Conservation (phyloP, 2,113 vertebrate species). For the Dasypus novemcinctus region DNA sequence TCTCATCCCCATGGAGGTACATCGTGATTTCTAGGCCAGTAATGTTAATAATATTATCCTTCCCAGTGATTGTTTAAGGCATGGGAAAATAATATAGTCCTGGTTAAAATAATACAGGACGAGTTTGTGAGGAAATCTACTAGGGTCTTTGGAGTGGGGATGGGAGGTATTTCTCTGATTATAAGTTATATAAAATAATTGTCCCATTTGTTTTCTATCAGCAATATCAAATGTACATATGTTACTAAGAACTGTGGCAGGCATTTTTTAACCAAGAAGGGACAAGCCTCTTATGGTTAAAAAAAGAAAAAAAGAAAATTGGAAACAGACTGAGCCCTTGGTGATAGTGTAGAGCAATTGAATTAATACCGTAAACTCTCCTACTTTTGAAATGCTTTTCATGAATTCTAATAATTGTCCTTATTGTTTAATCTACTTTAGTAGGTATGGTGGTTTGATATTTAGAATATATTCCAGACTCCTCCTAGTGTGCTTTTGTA, state of each 20-base stretch:
- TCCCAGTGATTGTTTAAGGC: neutral
- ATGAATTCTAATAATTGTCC: neutral
- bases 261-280: neutral
- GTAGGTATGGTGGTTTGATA: neutral
- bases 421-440: neutral
- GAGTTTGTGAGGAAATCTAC: neutral
- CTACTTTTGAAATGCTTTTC: neutral
- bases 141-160: neutral
- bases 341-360: neutral
- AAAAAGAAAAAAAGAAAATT: neutral
- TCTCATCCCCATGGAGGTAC: neutral
- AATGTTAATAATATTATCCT: neutral
- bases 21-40: neutral
- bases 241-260: neutral
- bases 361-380: neutral
- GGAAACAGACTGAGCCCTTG: neutral
- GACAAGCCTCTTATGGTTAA: neutral
- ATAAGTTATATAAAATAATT: neutral
- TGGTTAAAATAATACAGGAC: no score
- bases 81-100: neutral
- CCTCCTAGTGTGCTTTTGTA: rapidly evolving
- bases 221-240: neutral
- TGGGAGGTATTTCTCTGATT: neutral
- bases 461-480: neutral
- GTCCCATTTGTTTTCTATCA: neutral